Evolutionary conservation across 2,113 vertebrate genomes (phyloP).

Genomic region (Aplodontia rufa): DNA sequence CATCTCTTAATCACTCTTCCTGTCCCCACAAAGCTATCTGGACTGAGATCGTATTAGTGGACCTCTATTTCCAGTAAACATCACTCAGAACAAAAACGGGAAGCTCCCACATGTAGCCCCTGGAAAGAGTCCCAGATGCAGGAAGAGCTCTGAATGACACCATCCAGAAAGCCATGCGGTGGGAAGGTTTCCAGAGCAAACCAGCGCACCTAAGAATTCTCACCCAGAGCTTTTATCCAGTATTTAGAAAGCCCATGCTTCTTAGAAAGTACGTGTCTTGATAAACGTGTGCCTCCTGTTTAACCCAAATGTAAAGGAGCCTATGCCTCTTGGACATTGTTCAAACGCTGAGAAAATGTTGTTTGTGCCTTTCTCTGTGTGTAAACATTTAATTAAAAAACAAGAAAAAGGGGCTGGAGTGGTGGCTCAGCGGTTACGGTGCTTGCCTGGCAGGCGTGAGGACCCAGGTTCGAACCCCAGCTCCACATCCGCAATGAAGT

Average conservation of each 20-base stretch:
- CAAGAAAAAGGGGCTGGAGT: too few species aligned
- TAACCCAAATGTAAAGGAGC: slow-evolving; percentile 70
- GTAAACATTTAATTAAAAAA: not conserved
- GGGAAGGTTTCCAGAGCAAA: slow-evolving; percentile 20
- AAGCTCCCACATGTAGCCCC: slow-evolving; percentile 54
- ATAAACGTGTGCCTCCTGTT: not conserved
- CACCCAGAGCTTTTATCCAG: not conserved
- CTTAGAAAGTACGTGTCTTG: slow-evolving; percentile 19
- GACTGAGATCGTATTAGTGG: slow-evolving; percentile 60
- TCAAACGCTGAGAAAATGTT: slow-evolving; percentile 30
- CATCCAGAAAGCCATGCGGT: slow-evolving; percentile 52
- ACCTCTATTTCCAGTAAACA: slow-evolving; percentile 78
- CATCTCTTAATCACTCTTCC: slow-evolving; percentile 53
- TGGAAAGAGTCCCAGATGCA: slow-evolving; percentile 74
- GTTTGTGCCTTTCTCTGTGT: not conserved
- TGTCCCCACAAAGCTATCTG: slow-evolving; percentile 65
- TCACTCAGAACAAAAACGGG: slow-evolving; percentile 76
- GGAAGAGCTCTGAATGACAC: slow-evolving; percentile 64
- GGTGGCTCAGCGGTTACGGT: too few species aligned
- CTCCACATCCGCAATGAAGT: too few species aligned
- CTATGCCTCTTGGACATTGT: not conserved
- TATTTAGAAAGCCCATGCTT: not conserved
- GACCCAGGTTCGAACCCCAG: too few species aligned
- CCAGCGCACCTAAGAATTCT: not conserved
- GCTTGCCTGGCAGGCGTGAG: too few species aligned